A percentile compares a stretch with the other conserved stretches of the same genome.
These are phyloP conservation scores for Oreochromis spilurus DNA, from an alignment of 2,113 vertebrate genomes.

Conservation along the genomic window DNA sequence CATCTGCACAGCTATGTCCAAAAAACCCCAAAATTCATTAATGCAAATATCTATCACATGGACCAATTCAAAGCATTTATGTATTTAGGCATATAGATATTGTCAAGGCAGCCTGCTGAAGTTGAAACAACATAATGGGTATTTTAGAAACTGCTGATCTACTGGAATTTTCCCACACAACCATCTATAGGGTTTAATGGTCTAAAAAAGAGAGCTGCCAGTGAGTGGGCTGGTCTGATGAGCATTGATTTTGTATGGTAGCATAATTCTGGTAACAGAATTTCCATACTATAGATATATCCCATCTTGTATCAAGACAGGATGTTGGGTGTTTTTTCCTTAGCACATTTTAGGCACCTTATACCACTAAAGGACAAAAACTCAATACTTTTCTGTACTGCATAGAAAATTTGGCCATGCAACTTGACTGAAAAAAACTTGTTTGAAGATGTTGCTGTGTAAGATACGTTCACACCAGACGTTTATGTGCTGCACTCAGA, in stretches of 20 bases:
- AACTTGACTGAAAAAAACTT: neutral
- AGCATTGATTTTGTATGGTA: neutral
- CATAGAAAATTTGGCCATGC: neutral
- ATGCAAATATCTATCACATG: neutral
- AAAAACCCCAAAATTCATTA: neutral
- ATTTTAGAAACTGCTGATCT: neutral
- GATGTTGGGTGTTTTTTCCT: neutral
- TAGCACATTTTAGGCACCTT: neutral
- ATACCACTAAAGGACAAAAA: neutral
- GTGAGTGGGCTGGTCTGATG: neutral
- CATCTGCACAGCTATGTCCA: neutral
- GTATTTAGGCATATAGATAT: neutral
- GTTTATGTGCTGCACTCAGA: neutral
- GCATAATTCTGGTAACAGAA: neutral
- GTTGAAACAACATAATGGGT: neutral
- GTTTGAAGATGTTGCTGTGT: neutral
- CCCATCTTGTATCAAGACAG: neutral
- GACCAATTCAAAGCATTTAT: neutral
- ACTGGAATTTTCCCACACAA: neutral
- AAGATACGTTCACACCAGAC: neutral
- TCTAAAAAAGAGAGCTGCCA: neutral
- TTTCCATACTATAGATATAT: rapidly evolving
- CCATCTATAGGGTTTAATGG: neutral
- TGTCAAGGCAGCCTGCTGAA: neutral
- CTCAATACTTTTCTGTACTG: neutral